phyloP scores from a whole-genome alignment of 2,797 vertebrate genomes.

The Lutjanus campechanus region DNA sequence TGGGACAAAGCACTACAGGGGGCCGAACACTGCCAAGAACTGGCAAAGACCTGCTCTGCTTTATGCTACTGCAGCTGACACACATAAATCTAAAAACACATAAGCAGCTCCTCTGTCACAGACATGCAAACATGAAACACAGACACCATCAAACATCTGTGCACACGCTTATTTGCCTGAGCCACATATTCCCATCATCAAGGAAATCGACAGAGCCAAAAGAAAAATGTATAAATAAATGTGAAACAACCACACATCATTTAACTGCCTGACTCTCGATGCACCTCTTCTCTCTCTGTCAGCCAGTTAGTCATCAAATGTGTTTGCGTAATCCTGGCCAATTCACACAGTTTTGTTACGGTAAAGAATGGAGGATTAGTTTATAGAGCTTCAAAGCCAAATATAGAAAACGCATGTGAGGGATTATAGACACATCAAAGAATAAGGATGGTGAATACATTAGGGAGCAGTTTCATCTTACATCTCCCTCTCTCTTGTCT shows the following conservation, averaged over 20 bases:
- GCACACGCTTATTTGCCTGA: constrained; percentile 1
- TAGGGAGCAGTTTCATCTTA: constrained; percentile 51
- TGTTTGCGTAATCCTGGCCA: constrained; percentile 67
- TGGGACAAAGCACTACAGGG: constrained; percentile 36
- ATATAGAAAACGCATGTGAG: constrained; percentile 75
- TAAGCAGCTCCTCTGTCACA: constrained; percentile 42
- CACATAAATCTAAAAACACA: constrained; percentile 63
- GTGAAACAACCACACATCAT: constrained; percentile 29
- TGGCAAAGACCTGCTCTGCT: constrained; percentile 27
- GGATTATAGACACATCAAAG: constrained; percentile 84
- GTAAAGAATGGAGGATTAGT: constrained; percentile 74
- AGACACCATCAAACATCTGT: constrained; percentile 30
- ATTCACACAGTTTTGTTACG: constrained; percentile 74
- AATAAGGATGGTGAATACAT: constrained; percentile 68
- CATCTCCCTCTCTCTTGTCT: constrained; percentile 28
- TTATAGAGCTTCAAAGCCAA: constrained; percentile 79
- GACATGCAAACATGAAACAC: constrained; percentile 31
- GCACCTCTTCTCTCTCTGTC: constrained; percentile 36
- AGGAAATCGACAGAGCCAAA: background rate
- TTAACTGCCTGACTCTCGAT: constrained; percentile 3
- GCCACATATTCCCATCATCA: background rate
- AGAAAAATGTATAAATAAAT: background rate
- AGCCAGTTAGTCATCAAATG: constrained; percentile 56
- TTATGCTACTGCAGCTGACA: constrained; percentile 54
- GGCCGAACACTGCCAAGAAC: constrained; percentile 29